phyloP scores from a whole-genome alignment of 2,888 invertebrate genomes.

The Dicyrtomina minuta region DNA sequence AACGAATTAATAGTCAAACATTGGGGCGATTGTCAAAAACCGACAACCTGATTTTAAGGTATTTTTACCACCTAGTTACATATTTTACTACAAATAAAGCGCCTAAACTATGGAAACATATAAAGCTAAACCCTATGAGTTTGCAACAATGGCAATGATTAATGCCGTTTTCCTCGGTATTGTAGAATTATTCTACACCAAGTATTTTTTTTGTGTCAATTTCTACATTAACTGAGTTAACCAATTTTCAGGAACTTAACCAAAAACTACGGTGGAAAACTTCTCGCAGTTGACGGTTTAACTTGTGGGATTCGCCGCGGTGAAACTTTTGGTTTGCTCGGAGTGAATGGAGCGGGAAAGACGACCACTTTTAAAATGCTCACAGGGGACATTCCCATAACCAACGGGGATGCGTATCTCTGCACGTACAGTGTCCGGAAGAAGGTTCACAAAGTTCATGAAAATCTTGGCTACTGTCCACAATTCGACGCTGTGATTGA shows the following conservation, averaged over 20 bases:
- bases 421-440: slow-evolving; percentile 59
- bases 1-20: slow-evolving; percentile 37
- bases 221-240: not conserved
- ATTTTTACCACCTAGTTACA: too few species aligned
- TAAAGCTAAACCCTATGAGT: not conserved
- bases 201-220: too few species aligned
- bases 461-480: slow-evolving; percentile 68
- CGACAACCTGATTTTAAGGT: slow-evolving; percentile 54
- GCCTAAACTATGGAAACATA: too few species aligned
- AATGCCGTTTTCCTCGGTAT: too few species aligned
- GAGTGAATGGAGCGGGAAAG: slow-evolving; percentile 85
- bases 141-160: too few species aligned
- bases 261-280: slow-evolving; percentile 71
- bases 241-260: slow-evolving; percentile 61
- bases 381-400: slow-evolving; percentile 75
- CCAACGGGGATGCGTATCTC: slow-evolving; percentile 71
- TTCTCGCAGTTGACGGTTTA: slow-evolving; percentile 76
- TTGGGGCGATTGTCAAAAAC: slow-evolving; percentile 32
- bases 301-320: slow-evolving; percentile 68
- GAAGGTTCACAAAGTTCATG: slow-evolving; percentile 53
- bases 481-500: slow-evolving; percentile 73
- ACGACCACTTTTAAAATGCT: slow-evolving; percentile 87
- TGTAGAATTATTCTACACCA: too few species aligned
- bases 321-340: slow-evolving; percentile 79
- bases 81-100: too few species aligned